Evolutionary conservation across 2,797 vertebrate genomes (phyloP).

Genomic region (Xiphophorus birchmanni): DNA sequence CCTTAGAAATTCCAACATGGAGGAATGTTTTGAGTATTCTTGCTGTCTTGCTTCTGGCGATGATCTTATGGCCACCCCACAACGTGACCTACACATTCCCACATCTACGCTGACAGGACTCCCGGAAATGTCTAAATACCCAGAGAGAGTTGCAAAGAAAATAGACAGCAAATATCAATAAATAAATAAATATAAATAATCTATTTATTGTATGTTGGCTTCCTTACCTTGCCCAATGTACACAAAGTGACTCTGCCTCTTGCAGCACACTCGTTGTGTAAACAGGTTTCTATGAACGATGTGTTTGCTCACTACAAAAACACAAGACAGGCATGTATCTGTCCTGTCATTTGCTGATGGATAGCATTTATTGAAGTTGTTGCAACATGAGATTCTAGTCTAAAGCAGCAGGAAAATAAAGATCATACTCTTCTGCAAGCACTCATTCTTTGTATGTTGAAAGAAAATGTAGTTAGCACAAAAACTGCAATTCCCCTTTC

Average conservation of each 20-base stretch:
- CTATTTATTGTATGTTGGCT: not conserved
- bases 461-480: not conserved
- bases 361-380: not conserved
- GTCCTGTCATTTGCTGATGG: not conserved
- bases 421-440: not conserved
- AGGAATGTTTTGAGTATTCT: slow-evolving; percentile 75
- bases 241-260: slow-evolving; percentile 80
- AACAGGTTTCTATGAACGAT: slow-evolving; percentile 75
- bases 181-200: not conserved
- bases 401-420: not conserved
- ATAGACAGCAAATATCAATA: rapidly evolving
- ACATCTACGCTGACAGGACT: slow-evolving; percentile 81
- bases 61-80: slow-evolving; percentile 52
- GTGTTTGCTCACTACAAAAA: slow-evolving; percentile 70
- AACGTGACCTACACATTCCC: slow-evolving; percentile 79
- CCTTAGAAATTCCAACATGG: slow-evolving; percentile 82
- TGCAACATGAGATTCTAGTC: not conserved
- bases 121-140: slow-evolving; percentile 79
- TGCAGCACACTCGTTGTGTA: slow-evolving; percentile 82
- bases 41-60: slow-evolving; percentile 54
- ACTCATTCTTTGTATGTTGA: not conserved
- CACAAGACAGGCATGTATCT: slow-evolving; percentile 20
- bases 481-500: not conserved
- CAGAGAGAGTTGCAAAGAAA: not conserved
- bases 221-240: slow-evolving; percentile 79